Conservation (phyloP, 2,797 vertebrate genomes). For the Streptopelia turtur region DNA sequence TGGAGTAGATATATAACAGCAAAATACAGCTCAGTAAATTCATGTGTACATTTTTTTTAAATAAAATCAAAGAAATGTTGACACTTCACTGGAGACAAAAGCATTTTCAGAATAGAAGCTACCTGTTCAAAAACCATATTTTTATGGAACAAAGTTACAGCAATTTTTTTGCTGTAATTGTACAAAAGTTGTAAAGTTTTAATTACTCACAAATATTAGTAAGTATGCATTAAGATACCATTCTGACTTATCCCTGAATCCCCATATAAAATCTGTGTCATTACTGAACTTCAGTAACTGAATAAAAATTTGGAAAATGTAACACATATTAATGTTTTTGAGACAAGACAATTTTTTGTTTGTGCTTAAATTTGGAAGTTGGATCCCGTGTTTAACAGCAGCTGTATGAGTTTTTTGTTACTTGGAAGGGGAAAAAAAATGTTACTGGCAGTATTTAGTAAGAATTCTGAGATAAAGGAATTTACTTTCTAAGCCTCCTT, state of each 20-base stretch:
- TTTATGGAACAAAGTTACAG: not conserved
- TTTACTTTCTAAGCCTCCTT: not conserved
- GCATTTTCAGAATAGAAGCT: not conserved
- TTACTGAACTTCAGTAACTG: not conserved
- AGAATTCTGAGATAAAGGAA: not conserved
- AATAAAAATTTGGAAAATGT: not conserved
- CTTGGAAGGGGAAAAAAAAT: not conserved
- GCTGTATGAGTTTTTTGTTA: not conserved
- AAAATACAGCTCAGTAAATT: constrained; percentile 1
- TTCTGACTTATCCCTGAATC: not conserved
- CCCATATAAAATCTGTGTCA: not conserved
- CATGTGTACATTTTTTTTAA: not conserved
- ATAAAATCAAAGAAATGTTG: not conserved
- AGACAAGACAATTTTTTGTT: not conserved
- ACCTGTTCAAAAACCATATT: not conserved
- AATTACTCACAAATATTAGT: not conserved
- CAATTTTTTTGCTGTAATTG: not conserved
- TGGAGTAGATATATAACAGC: not conserved
- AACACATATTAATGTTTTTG: not conserved
- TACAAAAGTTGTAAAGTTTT: not conserved
- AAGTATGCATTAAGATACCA: not conserved
- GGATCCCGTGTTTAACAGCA: not conserved
- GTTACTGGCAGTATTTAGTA: not conserved
- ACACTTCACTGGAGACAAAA: not conserved
- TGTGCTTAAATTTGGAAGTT: not conserved